A percentile compares a stretch with the other conserved stretches of the same genome.
Conservation (phyloP, 2,113 vertebrate species). For the Myotis brandtii region DNA sequence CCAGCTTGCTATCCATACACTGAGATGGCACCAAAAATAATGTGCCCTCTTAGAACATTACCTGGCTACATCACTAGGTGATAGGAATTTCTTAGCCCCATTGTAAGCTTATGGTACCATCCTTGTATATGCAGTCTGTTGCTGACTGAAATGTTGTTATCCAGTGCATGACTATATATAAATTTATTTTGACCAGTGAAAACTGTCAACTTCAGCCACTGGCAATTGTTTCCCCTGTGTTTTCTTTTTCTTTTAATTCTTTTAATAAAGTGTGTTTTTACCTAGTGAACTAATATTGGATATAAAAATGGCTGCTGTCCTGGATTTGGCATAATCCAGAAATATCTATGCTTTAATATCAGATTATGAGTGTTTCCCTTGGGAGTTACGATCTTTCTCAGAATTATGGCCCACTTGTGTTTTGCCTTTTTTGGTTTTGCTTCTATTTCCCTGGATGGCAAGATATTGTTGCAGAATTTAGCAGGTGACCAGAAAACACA, state of each 20-base stretch:
- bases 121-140: background rate
- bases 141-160: background rate
- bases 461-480: too few species aligned
- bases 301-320: background rate
- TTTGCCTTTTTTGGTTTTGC: background rate
- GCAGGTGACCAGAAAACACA: too few species aligned
- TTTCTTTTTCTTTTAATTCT: background rate
- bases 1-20: background rate
- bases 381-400: background rate
- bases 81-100: background rate
- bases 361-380: background rate
- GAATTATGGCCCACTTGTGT: background rate
- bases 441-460: background rate
- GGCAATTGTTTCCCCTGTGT: background rate
- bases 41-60: too few species aligned
- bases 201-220: background rate
- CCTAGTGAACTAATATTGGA: background rate
- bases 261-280: background rate
- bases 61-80: background rate
- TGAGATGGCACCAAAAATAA: background rate
- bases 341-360: too few species aligned
- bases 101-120: background rate
- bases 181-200: background rate
- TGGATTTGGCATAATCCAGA: background rate
- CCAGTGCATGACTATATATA: background rate